Evolutionary conservation across 1,140 invertebrate genomes (phyloP).

Genomic region (Zaprionus camerounensis): DNA sequence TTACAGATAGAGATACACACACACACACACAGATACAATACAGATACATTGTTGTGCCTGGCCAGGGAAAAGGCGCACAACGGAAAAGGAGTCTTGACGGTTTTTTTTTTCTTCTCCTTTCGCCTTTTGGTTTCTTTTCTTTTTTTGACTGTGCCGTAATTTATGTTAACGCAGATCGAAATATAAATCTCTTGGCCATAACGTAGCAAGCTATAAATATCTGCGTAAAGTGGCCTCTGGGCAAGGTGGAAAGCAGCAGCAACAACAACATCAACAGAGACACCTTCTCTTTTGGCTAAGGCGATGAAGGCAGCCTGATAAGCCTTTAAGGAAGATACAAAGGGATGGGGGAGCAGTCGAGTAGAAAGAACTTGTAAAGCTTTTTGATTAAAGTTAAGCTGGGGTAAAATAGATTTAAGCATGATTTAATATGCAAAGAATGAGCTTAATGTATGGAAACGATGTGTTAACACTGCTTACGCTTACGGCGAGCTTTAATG

Average conservation of each 20-base stretch:
- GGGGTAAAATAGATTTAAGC: neutral
- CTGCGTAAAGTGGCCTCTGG: constrained; percentile 35
- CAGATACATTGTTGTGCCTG: constrained; percentile 42
- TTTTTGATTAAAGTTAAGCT: neutral
- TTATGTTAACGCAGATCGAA: constrained; percentile 76
- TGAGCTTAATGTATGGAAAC: neutral
- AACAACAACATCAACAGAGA: constrained; percentile 1
- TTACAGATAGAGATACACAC: constrained; percentile 15
- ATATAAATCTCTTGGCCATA: constrained; percentile 69
- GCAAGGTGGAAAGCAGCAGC: constrained; percentile 31
- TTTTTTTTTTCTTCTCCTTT: constrained; percentile 32
- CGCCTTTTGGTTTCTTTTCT: constrained; percentile 10
- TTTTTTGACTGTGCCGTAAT: constrained; percentile 49
- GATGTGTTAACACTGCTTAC: neutral
- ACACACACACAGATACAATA: neutral
- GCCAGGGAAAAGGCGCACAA: constrained; percentile 18
- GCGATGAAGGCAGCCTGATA: constrained; percentile 31
- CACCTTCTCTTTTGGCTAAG: neutral
- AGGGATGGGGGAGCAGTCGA: neutral
- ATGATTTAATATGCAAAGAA: neutral
- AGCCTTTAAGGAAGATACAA: constrained; percentile 14
- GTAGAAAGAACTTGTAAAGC: neutral
- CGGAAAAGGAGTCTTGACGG: constrained; percentile 19
- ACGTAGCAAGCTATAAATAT: constrained; percentile 49
- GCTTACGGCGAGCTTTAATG: constrained; percentile 10